phyloP scores from a whole-genome alignment of 2,797 vertebrate species.

The Gila robusta region DNA sequence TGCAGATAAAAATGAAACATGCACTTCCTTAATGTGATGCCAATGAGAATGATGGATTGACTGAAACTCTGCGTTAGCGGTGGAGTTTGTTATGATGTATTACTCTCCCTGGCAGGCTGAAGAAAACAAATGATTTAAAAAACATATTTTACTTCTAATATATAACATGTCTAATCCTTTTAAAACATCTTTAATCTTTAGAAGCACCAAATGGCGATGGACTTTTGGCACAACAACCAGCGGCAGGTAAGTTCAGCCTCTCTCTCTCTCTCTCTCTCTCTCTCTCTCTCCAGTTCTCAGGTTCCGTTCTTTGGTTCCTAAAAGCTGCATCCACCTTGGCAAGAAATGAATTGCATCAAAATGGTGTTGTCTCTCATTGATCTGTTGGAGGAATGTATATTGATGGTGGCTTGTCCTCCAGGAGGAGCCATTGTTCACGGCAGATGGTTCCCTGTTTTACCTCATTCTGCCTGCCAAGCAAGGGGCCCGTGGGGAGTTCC shows the following conservation, averaged over 20 bases:
- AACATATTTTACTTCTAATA: constrained; percentile 39
- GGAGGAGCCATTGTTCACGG: constrained; percentile 80
- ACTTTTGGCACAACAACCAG: constrained; percentile 80
- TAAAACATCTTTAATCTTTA: constrained; percentile 63
- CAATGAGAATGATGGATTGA: constrained; percentile 35
- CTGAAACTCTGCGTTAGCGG: constrained; percentile 9
- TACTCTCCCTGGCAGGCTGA: constrained; percentile 26
- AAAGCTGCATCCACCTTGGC: constrained; percentile 24
- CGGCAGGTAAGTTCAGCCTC: constrained; percentile 70
- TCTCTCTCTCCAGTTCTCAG: neutral
- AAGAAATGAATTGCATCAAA: constrained; percentile 31
- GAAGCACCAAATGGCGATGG: constrained; percentile 82
- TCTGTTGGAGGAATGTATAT: constrained; percentile 37
- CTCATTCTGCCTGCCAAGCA: constrained; percentile 83
- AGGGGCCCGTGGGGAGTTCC: constrained; percentile 84
- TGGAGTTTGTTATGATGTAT: constrained; percentile 27
- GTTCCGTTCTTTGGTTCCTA: constrained; percentile 2
- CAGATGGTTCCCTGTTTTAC: constrained; percentile 80
- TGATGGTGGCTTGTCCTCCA: constrained; percentile 60
- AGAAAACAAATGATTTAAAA: constrained; percentile 34
- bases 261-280: constrained; percentile 22
- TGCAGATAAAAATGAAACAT: constrained; percentile 21
- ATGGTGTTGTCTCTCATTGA: constrained; percentile 23
- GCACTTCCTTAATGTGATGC: neutral
- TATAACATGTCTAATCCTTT: constrained; percentile 46